phyloP scores from a whole-genome alignment of 2,113 vertebrate genomes.

The Brachyistius frenatus region DNA sequence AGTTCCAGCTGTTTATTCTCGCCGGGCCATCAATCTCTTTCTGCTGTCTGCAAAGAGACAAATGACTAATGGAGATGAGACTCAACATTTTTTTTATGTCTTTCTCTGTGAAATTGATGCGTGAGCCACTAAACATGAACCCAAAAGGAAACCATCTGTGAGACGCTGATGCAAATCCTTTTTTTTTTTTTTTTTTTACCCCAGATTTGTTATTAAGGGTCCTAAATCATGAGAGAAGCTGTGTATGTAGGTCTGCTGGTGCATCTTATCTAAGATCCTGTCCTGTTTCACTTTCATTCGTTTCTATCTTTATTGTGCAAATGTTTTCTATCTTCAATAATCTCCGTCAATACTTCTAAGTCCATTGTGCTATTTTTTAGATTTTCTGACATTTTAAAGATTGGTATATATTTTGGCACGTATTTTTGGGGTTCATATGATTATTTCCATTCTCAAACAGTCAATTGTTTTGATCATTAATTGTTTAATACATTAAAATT shows the following conservation, averaged over 20 bases:
- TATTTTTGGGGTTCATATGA: too few species aligned
- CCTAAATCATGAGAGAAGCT: conserved; percentile 55
- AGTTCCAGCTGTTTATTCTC: conserved; percentile 79
- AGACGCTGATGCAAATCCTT: conserved; percentile 58
- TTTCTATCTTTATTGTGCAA: not conserved
- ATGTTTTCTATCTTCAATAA: not conserved
- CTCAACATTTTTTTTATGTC: conserved; percentile 63
- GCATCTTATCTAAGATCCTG: not conserved
- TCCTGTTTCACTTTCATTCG: not conserved
- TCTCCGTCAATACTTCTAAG: not conserved
- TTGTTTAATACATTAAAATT: not conserved
- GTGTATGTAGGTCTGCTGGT: not conserved
- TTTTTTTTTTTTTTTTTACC: conserved; percentile 39
- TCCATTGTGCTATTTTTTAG: too few species aligned
- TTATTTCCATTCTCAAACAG: too few species aligned
- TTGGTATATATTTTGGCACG: too few species aligned
- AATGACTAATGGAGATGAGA: conserved; percentile 74
- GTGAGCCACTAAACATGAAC: conserved; percentile 56
- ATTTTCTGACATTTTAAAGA: too few species aligned
- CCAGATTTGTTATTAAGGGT: conserved; percentile 40
- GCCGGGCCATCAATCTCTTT: conserved; percentile 62
- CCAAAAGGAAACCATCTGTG: conserved; percentile 57
- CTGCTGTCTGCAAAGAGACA: conserved; percentile 56
- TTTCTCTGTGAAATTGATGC: conserved; percentile 63
- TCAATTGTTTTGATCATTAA: too few species aligned